These are phyloP conservation scores for Perdita meconis DNA, from an alignment of 2,888 invertebrate genomes.

Conservation along the genomic window DNA sequence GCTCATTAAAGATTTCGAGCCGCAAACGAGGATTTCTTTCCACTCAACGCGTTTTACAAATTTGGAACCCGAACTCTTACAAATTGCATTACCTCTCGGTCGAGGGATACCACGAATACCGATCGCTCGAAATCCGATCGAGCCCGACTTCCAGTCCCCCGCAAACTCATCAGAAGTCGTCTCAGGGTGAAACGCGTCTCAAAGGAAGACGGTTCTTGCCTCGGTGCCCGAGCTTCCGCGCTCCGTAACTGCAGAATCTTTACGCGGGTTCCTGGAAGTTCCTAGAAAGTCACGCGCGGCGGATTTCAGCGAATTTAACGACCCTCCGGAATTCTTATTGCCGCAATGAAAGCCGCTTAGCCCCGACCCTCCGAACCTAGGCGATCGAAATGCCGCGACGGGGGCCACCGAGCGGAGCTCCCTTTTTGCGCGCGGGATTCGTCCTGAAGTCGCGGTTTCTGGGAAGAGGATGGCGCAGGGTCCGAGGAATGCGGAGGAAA, in stretches of 20 bases:
- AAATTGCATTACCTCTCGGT: slow-evolving; percentile 1
- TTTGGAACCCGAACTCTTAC: not conserved
- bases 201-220: slow-evolving; percentile 14
- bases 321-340: slow-evolving; percentile 57
- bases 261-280: slow-evolving; percentile 51
- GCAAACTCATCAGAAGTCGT: slow-evolving; percentile 3
- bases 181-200: slow-evolving; percentile 6
- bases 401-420: slow-evolving; percentile 35
- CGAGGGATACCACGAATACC: not conserved
- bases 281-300: slow-evolving; percentile 55
- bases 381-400: slow-evolving; percentile 62
- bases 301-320: slow-evolving; percentile 58
- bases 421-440: slow-evolving; percentile 54
- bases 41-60: too few relatives aligned
- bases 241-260: slow-evolving; percentile 15
- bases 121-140: not conserved
- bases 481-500: slow-evolving; percentile 61
- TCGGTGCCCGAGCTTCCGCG: not conserved
- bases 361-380: slow-evolving; percentile 52
- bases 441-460: slow-evolving; percentile 70
- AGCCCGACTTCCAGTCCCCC: not conserved
- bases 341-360: slow-evolving; percentile 54
- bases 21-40: too few relatives aligned
- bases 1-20: too few relatives aligned
- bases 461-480: slow-evolving; percentile 67